Evolutionary conservation across 2,797 vertebrate species (phyloP).

Genomic region (Knipowitschia caucasica): DNA sequence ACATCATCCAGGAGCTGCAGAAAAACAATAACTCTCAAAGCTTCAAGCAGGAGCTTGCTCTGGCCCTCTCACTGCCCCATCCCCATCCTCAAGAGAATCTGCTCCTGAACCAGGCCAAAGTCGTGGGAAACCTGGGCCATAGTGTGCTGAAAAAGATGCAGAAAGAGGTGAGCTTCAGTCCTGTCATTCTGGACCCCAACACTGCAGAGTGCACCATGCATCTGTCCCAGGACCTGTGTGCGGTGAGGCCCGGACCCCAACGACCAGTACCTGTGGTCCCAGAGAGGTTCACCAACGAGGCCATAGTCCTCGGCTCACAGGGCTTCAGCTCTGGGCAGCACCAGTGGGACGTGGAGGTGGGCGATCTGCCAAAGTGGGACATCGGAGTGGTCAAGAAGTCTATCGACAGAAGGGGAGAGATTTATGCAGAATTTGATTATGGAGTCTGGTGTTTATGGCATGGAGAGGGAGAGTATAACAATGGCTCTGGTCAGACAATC

Average conservation of each 20-base stretch:
- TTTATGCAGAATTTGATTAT: not conserved
- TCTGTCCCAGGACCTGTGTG: conserved; percentile 5
- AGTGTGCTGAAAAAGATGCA: not conserved
- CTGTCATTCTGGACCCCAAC: conserved; percentile 4
- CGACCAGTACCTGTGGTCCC: not conserved
- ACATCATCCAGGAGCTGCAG: conserved; percentile 3
- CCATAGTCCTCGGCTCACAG: not conserved
- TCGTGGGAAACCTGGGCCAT: conserved; percentile 1
- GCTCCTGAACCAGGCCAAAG: not conserved
- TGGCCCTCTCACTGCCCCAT: not conserved
- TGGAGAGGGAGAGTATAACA: not conserved
- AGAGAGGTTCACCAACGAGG: conserved; percentile 1
- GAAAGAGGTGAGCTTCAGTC: not conserved
- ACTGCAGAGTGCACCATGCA: not conserved
- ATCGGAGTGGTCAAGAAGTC: conserved; percentile 1
- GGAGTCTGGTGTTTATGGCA: conserved; percentile 5
- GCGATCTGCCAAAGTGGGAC: not conserved
- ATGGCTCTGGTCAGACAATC: not conserved
- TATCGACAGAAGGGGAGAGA: not conserved
- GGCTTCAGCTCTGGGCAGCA: not conserved
- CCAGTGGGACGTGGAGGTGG: conserved; percentile 9
- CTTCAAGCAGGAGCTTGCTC: too few relatives aligned
- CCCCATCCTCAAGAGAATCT: not conserved
- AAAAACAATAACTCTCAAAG: not conserved
- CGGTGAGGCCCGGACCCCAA: not conserved